Evolutionary conservation across 2,888 invertebrate genomes (phyloP).

Genomic region (Cerastis rubricosa): DNA sequence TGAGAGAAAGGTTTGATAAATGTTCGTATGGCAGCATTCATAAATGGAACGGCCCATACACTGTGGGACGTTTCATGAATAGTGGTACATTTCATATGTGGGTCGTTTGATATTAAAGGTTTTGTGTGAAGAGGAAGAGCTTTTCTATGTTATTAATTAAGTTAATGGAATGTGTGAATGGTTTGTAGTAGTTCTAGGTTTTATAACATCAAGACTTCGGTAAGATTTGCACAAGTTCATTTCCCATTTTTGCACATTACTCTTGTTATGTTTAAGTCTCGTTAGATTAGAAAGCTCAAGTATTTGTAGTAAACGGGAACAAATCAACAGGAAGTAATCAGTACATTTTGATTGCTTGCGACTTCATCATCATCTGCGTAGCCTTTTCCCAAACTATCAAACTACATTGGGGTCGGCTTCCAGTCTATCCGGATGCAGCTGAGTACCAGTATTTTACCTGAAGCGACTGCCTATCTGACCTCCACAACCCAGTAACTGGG

Average conservation of each 20-base stretch:
- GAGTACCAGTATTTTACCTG: no score
- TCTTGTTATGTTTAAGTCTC: not conserved
- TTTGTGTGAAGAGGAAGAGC: not conserved
- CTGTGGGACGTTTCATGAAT: conserved; percentile 8
- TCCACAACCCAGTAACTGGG: no score
- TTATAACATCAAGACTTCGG: no score
- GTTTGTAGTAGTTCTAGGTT: not conserved
- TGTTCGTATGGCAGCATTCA: conserved; percentile 25
- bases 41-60: conserved; percentile 28
- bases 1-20: conserved; percentile 40
- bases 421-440: no score
- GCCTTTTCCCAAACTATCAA: no score
- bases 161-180: conserved; percentile 8
- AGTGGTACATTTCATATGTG: conserved; percentile 6
- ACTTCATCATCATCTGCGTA: no score
- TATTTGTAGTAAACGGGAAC: not conserved
- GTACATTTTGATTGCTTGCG: not conserved
- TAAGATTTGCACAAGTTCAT: no score
- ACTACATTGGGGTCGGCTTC: no score
- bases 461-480: no score
- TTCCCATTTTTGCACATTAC: no score
- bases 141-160: conserved; percentile 23
- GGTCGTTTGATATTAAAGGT: conserved; percentile 6
- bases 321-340: not conserved
- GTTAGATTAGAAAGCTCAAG: not conserved